Base-by-base conservation (phyloP, 2,888 invertebrate genomes). In the Dascillus cervinus region DNA sequence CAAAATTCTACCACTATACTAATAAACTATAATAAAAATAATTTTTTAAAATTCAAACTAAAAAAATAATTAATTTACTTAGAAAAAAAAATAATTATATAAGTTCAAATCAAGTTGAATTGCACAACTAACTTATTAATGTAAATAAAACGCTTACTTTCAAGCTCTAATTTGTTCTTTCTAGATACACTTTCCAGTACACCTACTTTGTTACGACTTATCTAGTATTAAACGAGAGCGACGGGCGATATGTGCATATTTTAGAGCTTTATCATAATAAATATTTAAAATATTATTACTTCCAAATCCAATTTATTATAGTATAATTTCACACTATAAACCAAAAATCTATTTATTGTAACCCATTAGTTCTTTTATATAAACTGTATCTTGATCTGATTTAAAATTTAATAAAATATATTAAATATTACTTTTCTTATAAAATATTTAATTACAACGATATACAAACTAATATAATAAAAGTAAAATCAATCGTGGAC, bases 151-250 rank as follows among this genome's bases (percentile, higher is more conserved):
- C 65, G 60, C 72, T 76, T 73, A 57, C 55, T 44, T 14, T 55
- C 66, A 74, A 77, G 73, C 71, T 75, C 65, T 73, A 74, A 72
- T 70, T 71, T 73, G 70, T 22, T 54, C 67, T 67, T 69, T 70
- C 77, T 72, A 79, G 76, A 71, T 66, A 69, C 74, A 79, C 74
- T 72, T 81, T 81, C 79, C 78, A 73, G 74, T 79, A 79, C 69
- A 65, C 67, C 77, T 79, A 80, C 80, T 80, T 72, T 82, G 80
- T 81, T 82, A 81, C 81, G 81, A 81, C 81, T 81, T 82, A 75
- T 80, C 76, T 67, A 73, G 74, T 65, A 52, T 76, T 70, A 65
- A 57, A 69, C 69, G 75, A 78, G 76, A 79, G 76, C 68, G 79
- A 81, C 79, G 80, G 81, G 80, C 80, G 75, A 79, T 82, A 72